These are phyloP conservation scores for Perizoma flavofasciatum DNA, from an alignment of 2,888 invertebrate genomes.

Conservation along the genomic window DNA sequence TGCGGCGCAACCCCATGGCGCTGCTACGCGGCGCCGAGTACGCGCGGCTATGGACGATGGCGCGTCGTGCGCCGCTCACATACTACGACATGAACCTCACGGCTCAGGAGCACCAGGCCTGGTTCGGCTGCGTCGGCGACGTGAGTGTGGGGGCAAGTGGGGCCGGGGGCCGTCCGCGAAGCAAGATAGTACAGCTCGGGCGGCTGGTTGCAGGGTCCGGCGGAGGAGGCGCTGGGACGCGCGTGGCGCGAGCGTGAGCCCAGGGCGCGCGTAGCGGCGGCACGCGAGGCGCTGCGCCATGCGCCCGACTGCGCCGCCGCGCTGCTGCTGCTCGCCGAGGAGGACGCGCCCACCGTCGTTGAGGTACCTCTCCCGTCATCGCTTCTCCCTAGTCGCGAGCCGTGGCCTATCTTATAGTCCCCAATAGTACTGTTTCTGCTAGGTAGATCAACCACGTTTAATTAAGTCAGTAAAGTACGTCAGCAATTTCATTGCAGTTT, in stretches of 20 bases:
- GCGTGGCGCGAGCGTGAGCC: conserved; percentile 95
- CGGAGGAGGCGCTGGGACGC: conserved; percentile 94
- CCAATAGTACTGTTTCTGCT: too few species aligned
- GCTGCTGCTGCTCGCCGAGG: conserved; percentile 97
- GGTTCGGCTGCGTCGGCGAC: conserved; percentile 58
- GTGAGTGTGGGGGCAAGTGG: conserved; percentile 88
- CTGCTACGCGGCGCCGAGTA: conserved; percentile 98
- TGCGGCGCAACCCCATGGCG: conserved; percentile 97
- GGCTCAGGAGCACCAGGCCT: conserved; percentile 97
- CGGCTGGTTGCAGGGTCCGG: conserved; percentile 95
- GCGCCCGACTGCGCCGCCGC: conserved; percentile 97
- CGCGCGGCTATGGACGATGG: conserved; percentile 95
- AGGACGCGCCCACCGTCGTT: conserved; percentile 96
- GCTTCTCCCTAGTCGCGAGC: too few species aligned
- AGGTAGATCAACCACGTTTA: too few species aligned
- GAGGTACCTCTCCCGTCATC: conserved; percentile 75
- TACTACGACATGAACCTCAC: conserved; percentile 99
- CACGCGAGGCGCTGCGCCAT: conserved; percentile 92
- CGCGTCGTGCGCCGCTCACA: conserved; percentile 96
- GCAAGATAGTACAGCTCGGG: neutral
- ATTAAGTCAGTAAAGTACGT: too few species aligned
- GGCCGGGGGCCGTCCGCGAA: conserved; percentile 88
- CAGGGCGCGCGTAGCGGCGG: conserved; percentile 93
- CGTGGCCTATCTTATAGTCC: too few species aligned
- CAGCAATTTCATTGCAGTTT: too few species aligned